phyloP scores from a whole-genome alignment of 2,888 invertebrate species.

The Geophilus truncorum region DNA sequence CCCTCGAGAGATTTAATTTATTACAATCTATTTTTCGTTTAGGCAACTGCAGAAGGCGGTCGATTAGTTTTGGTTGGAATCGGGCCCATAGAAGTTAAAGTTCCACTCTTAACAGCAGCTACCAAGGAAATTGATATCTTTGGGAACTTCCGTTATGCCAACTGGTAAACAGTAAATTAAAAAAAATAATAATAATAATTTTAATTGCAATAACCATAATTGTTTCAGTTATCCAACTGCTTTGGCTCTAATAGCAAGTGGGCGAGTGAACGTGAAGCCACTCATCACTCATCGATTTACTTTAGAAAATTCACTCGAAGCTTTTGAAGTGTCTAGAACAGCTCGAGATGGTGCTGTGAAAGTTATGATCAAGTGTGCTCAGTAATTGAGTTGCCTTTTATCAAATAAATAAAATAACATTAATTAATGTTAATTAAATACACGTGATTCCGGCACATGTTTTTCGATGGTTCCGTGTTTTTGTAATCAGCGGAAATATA shows the following conservation, averaged over 20 bases:
- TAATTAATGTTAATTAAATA: too few relatives aligned
- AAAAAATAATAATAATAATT: neutral
- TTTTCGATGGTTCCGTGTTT: too few relatives aligned
- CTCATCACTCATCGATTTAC: constrained; percentile 39
- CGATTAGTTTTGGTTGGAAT: constrained; percentile 80
- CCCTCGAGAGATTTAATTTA: neutral
- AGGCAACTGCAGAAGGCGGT: constrained; percentile 86
- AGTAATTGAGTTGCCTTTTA: too few relatives aligned
- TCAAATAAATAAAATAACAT: too few relatives aligned
- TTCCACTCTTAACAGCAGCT: constrained; percentile 77
- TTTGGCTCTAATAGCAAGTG: constrained; percentile 38
- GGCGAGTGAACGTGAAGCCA: constrained; percentile 38
- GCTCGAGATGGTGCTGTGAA: constrained; percentile 72
- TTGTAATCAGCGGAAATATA: too few relatives aligned
- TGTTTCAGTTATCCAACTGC: constrained; percentile 39
- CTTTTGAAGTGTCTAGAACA: constrained; percentile 70
- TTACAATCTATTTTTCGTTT: constrained; percentile 39
- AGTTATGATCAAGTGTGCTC: constrained; percentile 71
- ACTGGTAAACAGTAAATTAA: constrained; percentile 60
- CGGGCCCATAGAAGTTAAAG: constrained; percentile 68
- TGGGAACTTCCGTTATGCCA: constrained; percentile 88
- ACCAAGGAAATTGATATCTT: constrained; percentile 83
- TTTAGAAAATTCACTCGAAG: constrained; percentile 42
- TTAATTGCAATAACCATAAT: neutral
- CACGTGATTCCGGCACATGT: too few relatives aligned